These are phyloP conservation scores for Rhinopomastus cyanomelas DNA, from an alignment of 2,113 vertebrate species.

Conservation along the genomic window DNA sequence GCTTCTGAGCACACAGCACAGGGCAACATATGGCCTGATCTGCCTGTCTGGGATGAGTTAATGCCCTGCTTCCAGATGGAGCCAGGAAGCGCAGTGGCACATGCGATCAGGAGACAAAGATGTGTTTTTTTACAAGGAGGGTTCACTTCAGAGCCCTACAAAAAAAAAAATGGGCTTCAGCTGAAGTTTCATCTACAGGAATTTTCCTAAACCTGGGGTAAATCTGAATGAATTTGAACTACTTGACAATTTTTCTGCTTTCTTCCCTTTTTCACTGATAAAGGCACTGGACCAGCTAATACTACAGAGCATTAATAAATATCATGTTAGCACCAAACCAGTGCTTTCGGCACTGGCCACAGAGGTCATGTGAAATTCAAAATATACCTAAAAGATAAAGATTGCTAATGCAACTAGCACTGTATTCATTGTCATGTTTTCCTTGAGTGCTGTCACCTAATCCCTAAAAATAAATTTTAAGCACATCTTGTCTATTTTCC, in stretches of 20 bases:
- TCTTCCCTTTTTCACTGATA: slow-evolving; percentile 26
- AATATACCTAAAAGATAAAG: slow-evolving; percentile 60
- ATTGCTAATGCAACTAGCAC: slow-evolving; percentile 62
- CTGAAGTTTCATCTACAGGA: slow-evolving; percentile 2
- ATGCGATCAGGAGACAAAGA: slow-evolving; percentile 48
- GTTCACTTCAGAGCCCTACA: neutral
- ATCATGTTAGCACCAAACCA: slow-evolving; percentile 78
- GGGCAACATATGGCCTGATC: slow-evolving; percentile 54
- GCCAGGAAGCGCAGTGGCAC: slow-evolving; percentile 44
- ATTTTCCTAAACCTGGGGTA: neutral
- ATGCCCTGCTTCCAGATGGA: slow-evolving; percentile 45
- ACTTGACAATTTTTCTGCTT: slow-evolving; percentile 15
- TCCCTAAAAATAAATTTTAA: slow-evolving; percentile 59
- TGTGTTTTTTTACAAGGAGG: neutral
- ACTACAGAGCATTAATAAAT: slow-evolving; percentile 67
- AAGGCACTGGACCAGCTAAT: slow-evolving; percentile 51
- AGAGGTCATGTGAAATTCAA: slow-evolving; percentile 74
- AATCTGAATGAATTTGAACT: neutral
- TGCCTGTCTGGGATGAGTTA: slow-evolving; percentile 49
- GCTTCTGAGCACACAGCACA: neutral
- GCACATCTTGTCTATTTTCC: slow-evolving; percentile 51
- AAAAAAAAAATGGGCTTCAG: neutral
- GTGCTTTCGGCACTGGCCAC: slow-evolving; percentile 59
- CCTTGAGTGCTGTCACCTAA: slow-evolving; percentile 53
- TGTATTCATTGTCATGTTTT: slow-evolving; percentile 55